phyloP scores from a whole-genome alignment of 1,140 invertebrate species.

The Cydia pomonella region DNA sequence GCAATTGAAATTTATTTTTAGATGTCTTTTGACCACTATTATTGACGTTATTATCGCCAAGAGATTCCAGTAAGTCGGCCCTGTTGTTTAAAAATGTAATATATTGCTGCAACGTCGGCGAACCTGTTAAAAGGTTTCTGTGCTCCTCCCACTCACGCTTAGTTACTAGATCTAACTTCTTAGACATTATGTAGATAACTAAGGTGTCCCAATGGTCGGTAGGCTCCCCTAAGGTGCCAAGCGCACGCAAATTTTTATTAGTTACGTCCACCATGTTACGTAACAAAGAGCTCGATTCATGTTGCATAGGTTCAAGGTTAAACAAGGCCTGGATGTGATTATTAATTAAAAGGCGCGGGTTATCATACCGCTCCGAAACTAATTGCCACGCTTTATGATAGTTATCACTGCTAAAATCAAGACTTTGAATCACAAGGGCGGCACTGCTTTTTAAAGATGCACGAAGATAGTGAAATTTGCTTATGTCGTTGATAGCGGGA shows the following conservation, averaged over 20 bases:
- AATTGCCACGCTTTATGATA: constrained; percentile 39
- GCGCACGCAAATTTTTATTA: constrained; percentile 31
- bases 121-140: constrained; percentile 7
- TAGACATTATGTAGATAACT: constrained; percentile 30
- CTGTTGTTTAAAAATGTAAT: constrained; percentile 34
- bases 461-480: constrained; percentile 37
- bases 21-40: not conserved
- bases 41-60: constrained; percentile 1
- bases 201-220: constrained; percentile 32
- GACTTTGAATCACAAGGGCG: constrained; percentile 44
- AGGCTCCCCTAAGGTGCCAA: constrained; percentile 15
- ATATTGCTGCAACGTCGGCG: constrained; percentile 32
- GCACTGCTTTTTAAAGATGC: constrained; percentile 50
- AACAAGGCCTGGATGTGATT: constrained; percentile 38
- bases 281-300: not conserved
- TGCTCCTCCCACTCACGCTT: constrained; percentile 33
- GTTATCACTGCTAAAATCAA: constrained; percentile 44
- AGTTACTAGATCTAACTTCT: constrained; percentile 32
- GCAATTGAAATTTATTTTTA: not conserved
- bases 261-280: constrained; percentile 30
- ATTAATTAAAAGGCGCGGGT: constrained; percentile 36
- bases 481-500: constrained; percentile 42
- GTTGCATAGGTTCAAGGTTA: constrained; percentile 25
- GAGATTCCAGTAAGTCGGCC: constrained; percentile 28
- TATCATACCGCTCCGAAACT: constrained; percentile 38